Evolutionary conservation across 2,888 invertebrate genomes (phyloP).

Genomic region (Acanthoscelides obtectus): DNA sequence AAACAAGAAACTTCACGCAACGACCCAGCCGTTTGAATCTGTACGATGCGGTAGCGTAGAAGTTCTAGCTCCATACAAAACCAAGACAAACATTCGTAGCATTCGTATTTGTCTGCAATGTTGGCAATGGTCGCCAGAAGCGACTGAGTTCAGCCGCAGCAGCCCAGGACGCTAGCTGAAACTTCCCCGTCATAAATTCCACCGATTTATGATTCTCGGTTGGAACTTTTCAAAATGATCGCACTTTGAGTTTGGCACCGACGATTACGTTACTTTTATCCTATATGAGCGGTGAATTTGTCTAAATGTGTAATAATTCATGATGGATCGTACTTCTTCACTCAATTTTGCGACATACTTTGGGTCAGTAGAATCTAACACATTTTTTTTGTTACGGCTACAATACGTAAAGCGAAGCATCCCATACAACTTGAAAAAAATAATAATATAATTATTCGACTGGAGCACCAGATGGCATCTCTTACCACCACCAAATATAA

Average conservation of each 20-base stretch:
- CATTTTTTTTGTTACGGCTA: too few relatives aligned
- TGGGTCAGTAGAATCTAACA: too few relatives aligned
- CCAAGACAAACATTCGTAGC: background rate
- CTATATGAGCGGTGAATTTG: background rate
- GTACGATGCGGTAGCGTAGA: background rate
- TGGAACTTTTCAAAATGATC: background rate
- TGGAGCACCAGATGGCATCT: too few relatives aligned
- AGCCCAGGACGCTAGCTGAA: background rate
- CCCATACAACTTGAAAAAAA: too few relatives aligned
- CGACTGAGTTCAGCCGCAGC: background rate
- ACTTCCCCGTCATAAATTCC: background rate
- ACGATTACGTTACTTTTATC: background rate
- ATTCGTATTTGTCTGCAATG: background rate
- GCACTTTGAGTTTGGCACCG: background rate
- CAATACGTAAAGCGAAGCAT: too few relatives aligned
- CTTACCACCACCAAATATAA: too few relatives aligned
- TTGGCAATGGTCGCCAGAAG: background rate
- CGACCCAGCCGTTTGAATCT: background rate
- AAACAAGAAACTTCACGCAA: background rate
- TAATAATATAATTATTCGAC: too few relatives aligned
- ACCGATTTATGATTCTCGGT: background rate
- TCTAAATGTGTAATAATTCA: background rate
- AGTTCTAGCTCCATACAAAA: background rate
- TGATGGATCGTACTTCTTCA: too few relatives aligned
- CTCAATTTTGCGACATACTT: too few relatives aligned